A percentile compares a stretch with the other conserved stretches of the same genome.
Evolutionary conservation across 92 coral and sea anemone genomes (phyloP).

Genomic region (Isaurus tuberculatus): DNA sequence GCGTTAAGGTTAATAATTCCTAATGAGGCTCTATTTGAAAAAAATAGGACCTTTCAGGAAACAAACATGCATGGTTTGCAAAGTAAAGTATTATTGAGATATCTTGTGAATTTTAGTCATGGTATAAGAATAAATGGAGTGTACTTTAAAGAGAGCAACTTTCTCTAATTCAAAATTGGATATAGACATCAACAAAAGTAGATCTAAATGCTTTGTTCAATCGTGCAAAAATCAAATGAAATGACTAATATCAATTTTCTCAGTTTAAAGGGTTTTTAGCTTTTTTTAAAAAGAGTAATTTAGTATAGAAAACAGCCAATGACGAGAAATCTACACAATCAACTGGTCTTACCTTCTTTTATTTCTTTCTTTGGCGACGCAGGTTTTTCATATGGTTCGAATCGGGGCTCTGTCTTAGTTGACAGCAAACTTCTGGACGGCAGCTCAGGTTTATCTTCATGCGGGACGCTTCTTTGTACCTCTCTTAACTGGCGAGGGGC

Average conservation of each 20-base stretch:
- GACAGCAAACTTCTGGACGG: neutral
- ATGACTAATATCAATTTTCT: neutral
- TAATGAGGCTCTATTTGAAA: too few relatives aligned
- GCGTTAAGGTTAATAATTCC: too few relatives aligned
- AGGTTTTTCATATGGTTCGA: conserved; percentile 22
- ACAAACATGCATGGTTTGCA: too few relatives aligned
- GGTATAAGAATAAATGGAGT: too few relatives aligned
- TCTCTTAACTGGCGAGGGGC: conserved; percentile 29
- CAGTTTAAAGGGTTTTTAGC: too few relatives aligned
- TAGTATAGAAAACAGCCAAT: neutral
- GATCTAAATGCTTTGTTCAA: too few relatives aligned
- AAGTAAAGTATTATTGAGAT: too few relatives aligned
- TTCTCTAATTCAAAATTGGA: neutral
- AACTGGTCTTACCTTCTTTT: conserved; percentile 18
- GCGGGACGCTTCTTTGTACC: neutral
- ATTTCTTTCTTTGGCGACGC: conserved; percentile 22
- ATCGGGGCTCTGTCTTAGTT: conserved; percentile 32
- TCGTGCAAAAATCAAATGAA: neutral
- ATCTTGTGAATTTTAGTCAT: too few relatives aligned
- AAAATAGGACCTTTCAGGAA: too few relatives aligned
- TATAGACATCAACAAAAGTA: too few relatives aligned
- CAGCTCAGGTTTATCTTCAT: neutral
- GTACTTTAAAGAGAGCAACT: too few relatives aligned
- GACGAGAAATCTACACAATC: neutral
- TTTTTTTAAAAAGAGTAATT: too few relatives aligned